phyloP scores from a whole-genome alignment of 2,113 vertebrate species.

The Lagenorhynchus albirostris region DNA sequence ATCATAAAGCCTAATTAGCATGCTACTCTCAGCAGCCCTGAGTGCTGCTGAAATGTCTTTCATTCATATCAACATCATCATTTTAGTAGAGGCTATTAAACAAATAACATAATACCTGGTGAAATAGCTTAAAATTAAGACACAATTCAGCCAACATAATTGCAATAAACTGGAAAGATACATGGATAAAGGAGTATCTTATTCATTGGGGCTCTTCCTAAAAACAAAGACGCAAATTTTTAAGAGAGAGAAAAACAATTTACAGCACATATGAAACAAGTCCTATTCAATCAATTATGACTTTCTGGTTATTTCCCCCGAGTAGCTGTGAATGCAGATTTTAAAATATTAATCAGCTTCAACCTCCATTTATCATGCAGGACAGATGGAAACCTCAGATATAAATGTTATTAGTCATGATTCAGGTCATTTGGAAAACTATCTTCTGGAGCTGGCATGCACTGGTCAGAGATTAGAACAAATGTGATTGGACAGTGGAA shows the following conservation, averaged over 20 bases:
- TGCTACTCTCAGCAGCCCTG: slow-evolving; percentile 26
- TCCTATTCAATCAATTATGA: slow-evolving; percentile 72
- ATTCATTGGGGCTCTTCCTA: slow-evolving; percentile 17
- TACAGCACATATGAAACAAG: slow-evolving; percentile 38
- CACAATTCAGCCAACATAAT: background rate
- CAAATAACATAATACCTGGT: slow-evolving; percentile 55
- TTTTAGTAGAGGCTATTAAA: slow-evolving; percentile 59
- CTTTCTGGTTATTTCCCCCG: slow-evolving; percentile 52
- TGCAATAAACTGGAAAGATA: slow-evolving; percentile 4
- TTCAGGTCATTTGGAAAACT: slow-evolving; percentile 57
- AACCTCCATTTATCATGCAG: slow-evolving; percentile 32
- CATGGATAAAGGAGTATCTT: slow-evolving; percentile 4
- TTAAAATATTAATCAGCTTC: slow-evolving; percentile 73
- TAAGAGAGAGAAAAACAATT: accelerated
- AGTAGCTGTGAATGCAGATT: slow-evolving; percentile 47
- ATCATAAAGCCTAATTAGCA: slow-evolving; percentile 46
- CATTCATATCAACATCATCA: slow-evolving; percentile 70
- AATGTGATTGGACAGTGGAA: slow-evolving; percentile 76
- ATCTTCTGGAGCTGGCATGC: background rate
- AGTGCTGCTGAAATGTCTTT: background rate
- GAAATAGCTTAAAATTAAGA: background rate
- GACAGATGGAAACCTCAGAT: slow-evolving; percentile 48
- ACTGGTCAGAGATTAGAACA: slow-evolving; percentile 53
- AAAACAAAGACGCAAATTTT: slow-evolving; percentile 17
- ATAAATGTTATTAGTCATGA: slow-evolving; percentile 31